Percentiles rank a stretch among this genome's conserved stretches.
These are phyloP conservation scores for Eustalomyia histrio DNA, from an alignment of 2,888 invertebrate genomes.

Conservation along the genomic window DNA sequence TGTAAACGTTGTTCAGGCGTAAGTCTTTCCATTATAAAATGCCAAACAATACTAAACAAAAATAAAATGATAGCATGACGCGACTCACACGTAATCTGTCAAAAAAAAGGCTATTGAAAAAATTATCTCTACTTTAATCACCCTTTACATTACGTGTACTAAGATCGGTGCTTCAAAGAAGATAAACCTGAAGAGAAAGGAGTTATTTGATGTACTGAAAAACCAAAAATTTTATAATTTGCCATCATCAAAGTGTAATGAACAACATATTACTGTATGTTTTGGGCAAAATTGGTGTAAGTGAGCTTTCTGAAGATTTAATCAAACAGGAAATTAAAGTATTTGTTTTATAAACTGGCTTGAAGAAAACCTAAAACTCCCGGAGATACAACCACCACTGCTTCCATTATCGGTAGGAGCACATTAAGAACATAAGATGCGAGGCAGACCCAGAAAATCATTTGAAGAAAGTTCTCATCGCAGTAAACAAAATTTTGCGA, in stretches of 20 bases:
- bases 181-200: not conserved
- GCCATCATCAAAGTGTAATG: not conserved
- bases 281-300: not conserved
- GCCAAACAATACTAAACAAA: too few species aligned
- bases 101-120: too few species aligned
- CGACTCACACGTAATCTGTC: too few species aligned
- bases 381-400: too few species aligned
- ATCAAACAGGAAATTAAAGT: constrained; percentile 23
- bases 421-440: not conserved
- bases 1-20: too few species aligned
- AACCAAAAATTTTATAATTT: not conserved
- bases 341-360: constrained; percentile 32
- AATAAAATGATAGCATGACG: too few species aligned
- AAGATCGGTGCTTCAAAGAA: constrained; percentile 1
- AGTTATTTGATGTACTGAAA: too few species aligned
- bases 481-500: constrained; percentile 31
- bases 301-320: constrained; percentile 8
- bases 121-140: too few species aligned
- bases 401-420: constrained; percentile 8
- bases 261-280: constrained; percentile 2
- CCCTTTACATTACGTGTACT: constrained; percentile 1
- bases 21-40: too few species aligned
- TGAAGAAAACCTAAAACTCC: constrained; percentile 30
- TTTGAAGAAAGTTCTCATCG: too few species aligned
- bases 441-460: constrained; percentile 6